These are phyloP conservation scores for Rotaria sp. DNA, from an alignment of 2,888 invertebrate genomes.

Conservation along the genomic window DNA sequence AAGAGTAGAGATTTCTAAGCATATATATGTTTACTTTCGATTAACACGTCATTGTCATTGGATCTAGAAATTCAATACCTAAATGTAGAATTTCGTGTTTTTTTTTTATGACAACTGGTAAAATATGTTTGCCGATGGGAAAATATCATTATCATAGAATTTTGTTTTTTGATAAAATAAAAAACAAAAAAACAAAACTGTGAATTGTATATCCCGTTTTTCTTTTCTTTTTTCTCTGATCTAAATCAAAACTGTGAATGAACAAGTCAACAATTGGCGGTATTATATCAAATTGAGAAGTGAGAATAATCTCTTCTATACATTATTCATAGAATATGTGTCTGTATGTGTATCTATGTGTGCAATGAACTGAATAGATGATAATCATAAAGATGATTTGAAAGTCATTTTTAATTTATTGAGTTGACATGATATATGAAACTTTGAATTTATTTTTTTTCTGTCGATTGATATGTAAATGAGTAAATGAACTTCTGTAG, in stretches of 20 bases:
- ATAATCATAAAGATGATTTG: background rate
- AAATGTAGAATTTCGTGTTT: background rate
- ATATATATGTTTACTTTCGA: background rate
- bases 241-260: slow-evolving; percentile 15
- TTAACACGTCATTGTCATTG: background rate
- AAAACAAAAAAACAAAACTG: background rate
- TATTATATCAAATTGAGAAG: slow-evolving; percentile 8
- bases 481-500: background rate
- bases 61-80: background rate
- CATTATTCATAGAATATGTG: background rate
- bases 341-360: background rate
- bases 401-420: background rate
- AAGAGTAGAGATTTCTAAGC: background rate
- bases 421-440: background rate
- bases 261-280: slow-evolving; percentile 16
- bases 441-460: background rate
- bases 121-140: background rate
- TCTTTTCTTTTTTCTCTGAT: background rate
- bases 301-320: background rate
- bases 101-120: background rate
- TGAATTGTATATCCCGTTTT: background rate
- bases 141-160: background rate
- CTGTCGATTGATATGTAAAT: background rate
- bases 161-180: background rate
- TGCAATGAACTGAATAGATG: slow-evolving; percentile 1